Evolutionary conservation across 2,113 vertebrate genomes (phyloP).

Genomic region (Thunnus thynnus): DNA sequence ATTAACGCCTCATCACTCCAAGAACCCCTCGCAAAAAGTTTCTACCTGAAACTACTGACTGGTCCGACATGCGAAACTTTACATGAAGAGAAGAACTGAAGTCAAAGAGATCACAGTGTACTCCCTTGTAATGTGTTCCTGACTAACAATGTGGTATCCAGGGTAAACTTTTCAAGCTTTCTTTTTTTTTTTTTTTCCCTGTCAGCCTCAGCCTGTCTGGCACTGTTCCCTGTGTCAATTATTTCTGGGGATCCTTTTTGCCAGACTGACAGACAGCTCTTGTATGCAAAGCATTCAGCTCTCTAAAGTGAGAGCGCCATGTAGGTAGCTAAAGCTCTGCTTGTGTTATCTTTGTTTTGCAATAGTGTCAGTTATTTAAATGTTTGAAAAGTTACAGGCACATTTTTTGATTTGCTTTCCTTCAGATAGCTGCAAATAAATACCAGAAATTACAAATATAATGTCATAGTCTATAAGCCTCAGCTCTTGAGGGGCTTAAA

Average conservation of each 20-base stretch:
- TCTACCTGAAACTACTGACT: slow-evolving; percentile 38
- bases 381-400: slow-evolving; percentile 16
- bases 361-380: slow-evolving; percentile 25
- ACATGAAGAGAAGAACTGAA: slow-evolving; percentile 62
- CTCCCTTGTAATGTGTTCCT: slow-evolving; percentile 49
- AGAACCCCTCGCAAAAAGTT: slow-evolving; percentile 39
- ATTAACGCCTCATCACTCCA: slow-evolving; percentile 8
- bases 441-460: slow-evolving; percentile 60
- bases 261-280: slow-evolving; percentile 47
- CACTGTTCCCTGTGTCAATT: slow-evolving; percentile 57
- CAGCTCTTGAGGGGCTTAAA: slow-evolving; percentile 55
- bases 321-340: slow-evolving; percentile 34
- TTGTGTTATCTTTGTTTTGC: slow-evolving; percentile 54
- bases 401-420: slow-evolving; percentile 25
- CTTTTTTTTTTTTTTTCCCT: slow-evolving; percentile 4
- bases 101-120: slow-evolving; percentile 62
- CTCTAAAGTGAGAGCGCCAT: slow-evolving; percentile 32
- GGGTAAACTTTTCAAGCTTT: slow-evolving; percentile 57
- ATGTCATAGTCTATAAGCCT: slow-evolving; percentile 50
- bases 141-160: slow-evolving; percentile 65
- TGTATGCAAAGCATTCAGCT: slow-evolving; percentile 37
- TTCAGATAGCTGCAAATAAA: slow-evolving; percentile 54
- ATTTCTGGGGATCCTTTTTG: slow-evolving; percentile 57
- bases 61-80: slow-evolving; percentile 58
- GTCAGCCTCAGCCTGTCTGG: slow-evolving; percentile 46